phyloP scores from a whole-genome alignment of 1,140 invertebrate species.

The Cydia splendana region DNA sequence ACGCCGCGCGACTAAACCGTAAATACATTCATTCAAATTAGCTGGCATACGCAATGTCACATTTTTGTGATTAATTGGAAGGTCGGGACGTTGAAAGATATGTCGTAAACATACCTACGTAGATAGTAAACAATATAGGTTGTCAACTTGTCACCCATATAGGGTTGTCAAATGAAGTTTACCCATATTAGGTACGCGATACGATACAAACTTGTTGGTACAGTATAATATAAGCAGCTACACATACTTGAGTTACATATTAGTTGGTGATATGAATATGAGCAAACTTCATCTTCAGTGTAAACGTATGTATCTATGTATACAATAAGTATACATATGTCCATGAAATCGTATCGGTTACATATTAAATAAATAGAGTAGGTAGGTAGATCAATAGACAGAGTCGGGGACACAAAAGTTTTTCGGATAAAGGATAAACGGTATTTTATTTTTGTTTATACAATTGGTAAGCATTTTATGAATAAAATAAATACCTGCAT shows the following conservation, averaged over 20 bases:
- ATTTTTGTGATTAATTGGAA: constrained; percentile 40
- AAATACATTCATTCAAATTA: constrained; percentile 72
- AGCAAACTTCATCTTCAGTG: neutral
- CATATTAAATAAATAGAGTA: neutral
- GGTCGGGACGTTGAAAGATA: constrained; percentile 31
- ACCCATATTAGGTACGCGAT: neutral
- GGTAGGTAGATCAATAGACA: no score
- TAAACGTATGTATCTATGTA: neutral
- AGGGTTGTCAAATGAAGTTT: constrained; percentile 19
- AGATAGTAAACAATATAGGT: constrained; percentile 21
- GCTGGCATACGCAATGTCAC: constrained; percentile 44
- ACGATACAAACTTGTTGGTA: neutral
- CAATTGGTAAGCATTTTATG: no score
- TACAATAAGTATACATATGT: neutral
- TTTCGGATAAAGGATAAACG: no score
- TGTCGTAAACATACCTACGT: constrained; percentile 16
- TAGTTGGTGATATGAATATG: neutral
- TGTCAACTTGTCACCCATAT: constrained; percentile 11
- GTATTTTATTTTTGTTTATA: no score
- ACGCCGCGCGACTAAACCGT: constrained; percentile 53
- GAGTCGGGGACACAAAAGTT: no score
- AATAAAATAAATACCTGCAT: no score
- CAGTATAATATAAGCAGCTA: neutral
- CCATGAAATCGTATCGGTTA: neutral
- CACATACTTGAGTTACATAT: neutral